These are phyloP conservation scores for Lagopus muta DNA, from an alignment of 2,113 vertebrate species.

Conservation along the genomic window DNA sequence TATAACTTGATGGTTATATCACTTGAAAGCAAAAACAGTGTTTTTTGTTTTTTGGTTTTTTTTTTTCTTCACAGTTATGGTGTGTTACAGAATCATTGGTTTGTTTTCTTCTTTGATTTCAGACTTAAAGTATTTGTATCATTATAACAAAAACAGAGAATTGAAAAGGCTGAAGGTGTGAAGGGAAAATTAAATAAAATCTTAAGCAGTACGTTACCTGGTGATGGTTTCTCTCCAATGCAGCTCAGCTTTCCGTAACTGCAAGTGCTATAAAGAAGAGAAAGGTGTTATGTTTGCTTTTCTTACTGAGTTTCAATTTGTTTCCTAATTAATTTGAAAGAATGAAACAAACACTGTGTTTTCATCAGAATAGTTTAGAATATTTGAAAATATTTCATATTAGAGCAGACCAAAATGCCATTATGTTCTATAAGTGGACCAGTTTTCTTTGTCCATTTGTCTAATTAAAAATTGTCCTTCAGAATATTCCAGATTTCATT, in stretches of 20 bases:
- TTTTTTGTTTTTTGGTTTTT: not conserved
- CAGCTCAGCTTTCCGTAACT: conserved; percentile 76
- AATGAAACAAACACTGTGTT: not conserved
- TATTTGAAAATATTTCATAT: not conserved
- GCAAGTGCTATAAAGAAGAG: conserved; percentile 71
- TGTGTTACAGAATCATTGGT: not conserved
- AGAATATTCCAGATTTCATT: not conserved
- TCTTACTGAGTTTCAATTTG: not conserved
- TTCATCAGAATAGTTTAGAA: not conserved
- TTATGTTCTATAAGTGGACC: not conserved
- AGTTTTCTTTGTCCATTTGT: not conserved
- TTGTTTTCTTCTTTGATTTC: not conserved
- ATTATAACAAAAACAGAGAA: not conserved
- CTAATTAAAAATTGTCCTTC: not conserved
- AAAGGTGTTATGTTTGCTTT: not conserved
- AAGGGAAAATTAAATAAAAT: not conserved
- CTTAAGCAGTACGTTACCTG: conserved; percentile 68
- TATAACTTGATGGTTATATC: not conserved
- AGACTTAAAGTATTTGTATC: not conserved
- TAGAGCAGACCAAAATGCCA: not conserved
- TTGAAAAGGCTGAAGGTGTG: not conserved
- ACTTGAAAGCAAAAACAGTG: not conserved
- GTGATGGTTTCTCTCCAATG: conserved; percentile 63
- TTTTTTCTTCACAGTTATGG: not conserved
- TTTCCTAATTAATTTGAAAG: not conserved